phyloP scores from a whole-genome alignment of 2,888 invertebrate species.

The Aporophyla lueneburgensis region DNA sequence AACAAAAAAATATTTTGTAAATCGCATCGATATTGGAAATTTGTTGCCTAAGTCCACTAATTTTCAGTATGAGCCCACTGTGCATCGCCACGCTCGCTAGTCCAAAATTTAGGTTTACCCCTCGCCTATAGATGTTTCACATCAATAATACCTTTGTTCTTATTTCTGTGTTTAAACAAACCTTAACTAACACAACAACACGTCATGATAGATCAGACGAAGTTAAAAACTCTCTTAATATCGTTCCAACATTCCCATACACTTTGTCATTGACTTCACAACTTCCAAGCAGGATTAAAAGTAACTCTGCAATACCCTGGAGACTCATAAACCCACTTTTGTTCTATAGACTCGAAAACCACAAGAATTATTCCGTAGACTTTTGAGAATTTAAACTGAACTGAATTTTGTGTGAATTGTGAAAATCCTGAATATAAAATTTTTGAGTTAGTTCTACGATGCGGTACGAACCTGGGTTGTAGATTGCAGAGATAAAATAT shows the following conservation, averaged over 20 bases:
- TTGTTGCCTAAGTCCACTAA: too few relatives aligned
- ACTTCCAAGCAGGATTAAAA: constrained; percentile 41
- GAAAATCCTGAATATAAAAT: neutral
- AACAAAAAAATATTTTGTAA: too few relatives aligned
- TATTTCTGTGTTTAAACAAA: neutral
- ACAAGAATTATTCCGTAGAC: constrained; percentile 22
- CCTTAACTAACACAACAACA: neutral
- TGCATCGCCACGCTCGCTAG: too few relatives aligned
- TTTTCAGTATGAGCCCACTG: too few relatives aligned
- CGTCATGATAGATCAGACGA: neutral
- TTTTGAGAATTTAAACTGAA: neutral
- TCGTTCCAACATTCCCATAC: constrained; percentile 10
- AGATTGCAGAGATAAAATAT: neutral
- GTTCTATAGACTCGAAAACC: constrained; percentile 16
- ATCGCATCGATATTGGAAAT: too few relatives aligned
- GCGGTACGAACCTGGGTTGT: neutral
- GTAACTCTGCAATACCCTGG: constrained; percentile 21
- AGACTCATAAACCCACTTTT: constrained; percentile 37
- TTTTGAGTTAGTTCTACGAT: neutral
- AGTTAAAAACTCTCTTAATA: neutral
- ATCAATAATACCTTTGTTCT: too few relatives aligned
- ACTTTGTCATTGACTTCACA: constrained; percentile 24
- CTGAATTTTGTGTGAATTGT: neutral
- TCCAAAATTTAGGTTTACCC: too few relatives aligned
- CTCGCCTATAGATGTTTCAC: too few relatives aligned